Evolutionary conservation across 2,113 vertebrate species (phyloP), one percentile per base, ranked within the genome.

Genomic region (Anolis sagrei): DNA sequence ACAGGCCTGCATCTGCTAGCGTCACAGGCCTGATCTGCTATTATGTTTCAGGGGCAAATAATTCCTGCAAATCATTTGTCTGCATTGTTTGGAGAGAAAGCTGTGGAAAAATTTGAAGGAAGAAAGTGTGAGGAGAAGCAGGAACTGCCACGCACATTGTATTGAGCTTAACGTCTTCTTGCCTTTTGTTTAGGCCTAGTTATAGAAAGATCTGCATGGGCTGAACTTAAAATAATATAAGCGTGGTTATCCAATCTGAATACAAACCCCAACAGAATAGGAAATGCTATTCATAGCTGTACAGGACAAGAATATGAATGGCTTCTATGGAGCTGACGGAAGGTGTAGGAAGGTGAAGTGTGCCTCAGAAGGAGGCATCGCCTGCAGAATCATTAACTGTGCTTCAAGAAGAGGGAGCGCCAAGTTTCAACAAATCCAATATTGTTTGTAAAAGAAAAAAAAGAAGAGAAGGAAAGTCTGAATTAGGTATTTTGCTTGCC

Each of bases 171-270:
- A 36, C 21, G 14, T 79, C 36, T 25, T 48, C 36, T 64, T 2
- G 36, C 36, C 44, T 29, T 86, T 86, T 86, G 84, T 80, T 79
- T 34, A n/a, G 76, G 36, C 9, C 39, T 86, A 27, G 54, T 86
- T 34, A 80, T 23, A n/a, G 54, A 86, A 70, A 49, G 36, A 86
- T 80, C 69, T 64, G 54, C 69, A 34, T 64, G 77, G 68, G 58
- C 6, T 62, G 69, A 80, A 86, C 77, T 80, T 51, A 80, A 68
- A 86, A 44, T 44, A 58, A 62, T 74, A 74, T 29, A 69, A 86
- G 58, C 11, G 29, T 86, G 84, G 80, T 86, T 86, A 86, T 74
- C 84, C 51, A 79, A 62, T 86, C 84, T 69, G 80, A 80, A 86
- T 86, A 86, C 74, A 86, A 86, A 79, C 84, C 54, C 25, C 84